Base-by-base conservation (phyloP, 2,113 vertebrate genomes). In the Gallinago undulata region DNA sequence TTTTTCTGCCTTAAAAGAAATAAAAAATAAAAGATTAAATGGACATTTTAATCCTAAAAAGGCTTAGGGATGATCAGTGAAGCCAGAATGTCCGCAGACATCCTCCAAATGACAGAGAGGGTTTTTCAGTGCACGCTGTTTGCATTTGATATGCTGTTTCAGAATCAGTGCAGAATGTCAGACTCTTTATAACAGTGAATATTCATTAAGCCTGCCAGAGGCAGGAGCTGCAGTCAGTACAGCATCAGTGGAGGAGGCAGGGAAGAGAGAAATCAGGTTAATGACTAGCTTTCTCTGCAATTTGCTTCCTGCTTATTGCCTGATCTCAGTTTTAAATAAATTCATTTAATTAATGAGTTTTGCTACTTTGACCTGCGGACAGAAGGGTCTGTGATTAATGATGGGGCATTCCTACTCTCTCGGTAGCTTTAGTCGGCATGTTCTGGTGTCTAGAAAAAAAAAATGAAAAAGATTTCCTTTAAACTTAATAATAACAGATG, bases 251-350 rank as follows among this genome's bases (percentile, higher is more conserved):
- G 69, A 93, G 90, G 86, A 97, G 82, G 84, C 85, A 86, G 74
- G 87, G 84, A 92, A 59, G 57, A 76, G 59, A 80, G 80, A 97
- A 97, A 97, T 96, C 91, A 96, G 96, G 90, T 96, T 97, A 96
- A 97, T 94, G 77, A 75, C 86, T 63, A 17, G 89, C 94, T 97
- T 91, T 89, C 89, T 68, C 91, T 94, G 84, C 76, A 72, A 2
- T 97, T 97, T 93, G 72, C 57, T 94, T 91, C 93, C 95, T 95
- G 90, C 93, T 89, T 90, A 80, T 84, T 79, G 68, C 75, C 39
- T 90, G 66, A 94, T 69, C 83, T 92, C 67, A 24, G 81, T 91
- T 97, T 95, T 96, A 86, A 88, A 93, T 82, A 91, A 93, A 96
- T 94, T 87, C 53, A 88, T 97, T 96, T 96, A 91, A 95, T 94